Conservation (phyloP, 2,797 vertebrate genomes). For the Sebastes baramenuke region DNA sequence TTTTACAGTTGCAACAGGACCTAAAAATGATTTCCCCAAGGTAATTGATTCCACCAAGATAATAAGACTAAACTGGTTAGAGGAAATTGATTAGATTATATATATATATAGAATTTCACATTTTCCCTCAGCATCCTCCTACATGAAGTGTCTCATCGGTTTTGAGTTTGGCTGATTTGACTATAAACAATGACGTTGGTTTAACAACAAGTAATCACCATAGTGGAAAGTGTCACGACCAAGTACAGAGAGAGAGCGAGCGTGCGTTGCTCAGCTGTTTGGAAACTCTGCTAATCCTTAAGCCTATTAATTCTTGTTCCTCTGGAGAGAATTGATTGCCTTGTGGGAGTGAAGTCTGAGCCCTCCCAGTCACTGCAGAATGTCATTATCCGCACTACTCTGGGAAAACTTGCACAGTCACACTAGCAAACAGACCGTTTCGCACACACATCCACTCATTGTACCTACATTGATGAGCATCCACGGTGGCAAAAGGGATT, state of each 20-base stretch:
- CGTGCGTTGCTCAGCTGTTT: conserved; percentile 33
- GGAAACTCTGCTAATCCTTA: conserved; percentile 45
- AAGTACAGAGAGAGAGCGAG: neutral
- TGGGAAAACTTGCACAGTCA: conserved; percentile 18
- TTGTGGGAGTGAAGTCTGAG: conserved; percentile 32
- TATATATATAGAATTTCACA: neutral
- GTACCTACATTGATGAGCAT: neutral
- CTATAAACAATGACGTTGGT: neutral
- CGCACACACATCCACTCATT: neutral
- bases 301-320: conserved; percentile 40
- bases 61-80: conserved; percentile 4
- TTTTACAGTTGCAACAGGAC: neutral
- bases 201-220: neutral
- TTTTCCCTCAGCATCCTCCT: neutral
- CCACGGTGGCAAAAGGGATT: neutral
- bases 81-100: conserved; percentile 18
- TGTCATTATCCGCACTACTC: conserved; percentile 34
- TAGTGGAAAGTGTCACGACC: neutral
- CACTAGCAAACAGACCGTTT: neutral
- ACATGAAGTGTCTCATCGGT: neutral
- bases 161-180: neutral
- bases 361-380: conserved; percentile 31
- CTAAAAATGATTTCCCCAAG: conserved; percentile 14
- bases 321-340: conserved; percentile 20
- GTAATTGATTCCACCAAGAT: conserved; percentile 10